Base-by-base conservation (phyloP, 2,797 vertebrate species). In the Sus cebifrons region DNA sequence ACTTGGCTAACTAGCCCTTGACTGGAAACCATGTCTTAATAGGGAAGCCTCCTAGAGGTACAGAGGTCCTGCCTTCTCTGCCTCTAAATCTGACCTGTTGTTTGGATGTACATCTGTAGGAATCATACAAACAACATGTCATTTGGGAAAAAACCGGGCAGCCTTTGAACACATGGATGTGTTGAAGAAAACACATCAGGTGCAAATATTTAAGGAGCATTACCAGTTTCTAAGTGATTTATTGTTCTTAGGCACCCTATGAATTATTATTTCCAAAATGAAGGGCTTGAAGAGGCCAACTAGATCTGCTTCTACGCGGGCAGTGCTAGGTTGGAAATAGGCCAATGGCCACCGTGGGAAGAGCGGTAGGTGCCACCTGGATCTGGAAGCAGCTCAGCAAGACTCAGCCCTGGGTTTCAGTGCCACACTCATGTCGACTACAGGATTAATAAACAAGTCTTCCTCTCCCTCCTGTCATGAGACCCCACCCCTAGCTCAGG, bases 121-220 rank as follows among this genome's bases (percentile, higher is more conserved):
- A 92, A 89, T 44, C 64, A 85, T 0, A 44, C 20, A 49, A 67
- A 82, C 16, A 49, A 32, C 15, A 52, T 25, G 49, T 15, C 27
- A 36, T 29, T 65, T 89, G 92, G 54, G 73, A 82, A 82, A 91
- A 89, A 73, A 23, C 3, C 56, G 32, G 29, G 21, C 23, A 44
- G 83, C 6, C 23, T 67, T 95, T 40, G 32, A 23, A 83, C 68
- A 68, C 58, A 27, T 32, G 44, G 29, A 29, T 88, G 23, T 82
- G 82, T 86, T 83, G 65, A 87, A 65, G 54, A 71, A 79, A 89
- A 71, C 58, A 86, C 5, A 81, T 16, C 49, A 52, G 54, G 65
- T 73, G 4, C 32, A 90, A 96, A 83, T 75, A 89, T 67, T 88
- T 95, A 83, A 73, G 73, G 32, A 71, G 36, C 32, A 73, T 58